Conservation (phyloP, 2,797 vertebrate species). For the Tauraco hartlaubi region DNA sequence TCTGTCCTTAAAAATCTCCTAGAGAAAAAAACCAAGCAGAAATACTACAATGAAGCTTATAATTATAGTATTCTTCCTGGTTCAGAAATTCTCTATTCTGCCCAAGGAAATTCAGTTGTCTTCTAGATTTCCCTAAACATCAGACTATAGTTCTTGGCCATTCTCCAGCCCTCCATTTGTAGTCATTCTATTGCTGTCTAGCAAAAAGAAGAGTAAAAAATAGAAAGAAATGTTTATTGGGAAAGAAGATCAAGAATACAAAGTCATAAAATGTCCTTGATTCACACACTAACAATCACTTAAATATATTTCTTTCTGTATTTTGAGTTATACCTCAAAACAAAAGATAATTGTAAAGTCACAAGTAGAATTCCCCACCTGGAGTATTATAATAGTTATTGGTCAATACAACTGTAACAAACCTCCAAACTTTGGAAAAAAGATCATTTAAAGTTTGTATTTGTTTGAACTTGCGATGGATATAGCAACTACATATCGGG, state of each 20-base stretch:
- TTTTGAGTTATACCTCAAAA: background rate
- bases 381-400: background rate
- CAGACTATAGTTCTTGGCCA: background rate
- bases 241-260: background rate
- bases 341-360: background rate
- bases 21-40: background rate
- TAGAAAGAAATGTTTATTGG: background rate
- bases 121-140: background rate
- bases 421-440: background rate
- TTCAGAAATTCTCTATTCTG: background rate
- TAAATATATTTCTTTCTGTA: background rate
- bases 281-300: background rate
- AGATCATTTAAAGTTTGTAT: background rate
- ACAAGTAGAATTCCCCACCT: background rate
- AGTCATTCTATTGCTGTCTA: background rate
- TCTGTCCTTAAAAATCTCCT: background rate
- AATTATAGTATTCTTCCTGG: background rate
- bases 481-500: background rate
- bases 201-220: background rate
- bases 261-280: background rate
- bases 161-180: background rate
- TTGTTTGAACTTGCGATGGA: background rate
- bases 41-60: background rate
- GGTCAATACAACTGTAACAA: background rate
- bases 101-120: background rate